phyloP scores from a whole-genome alignment of 2,113 vertebrate species.

The Hymenochirus boettgeri region DNA sequence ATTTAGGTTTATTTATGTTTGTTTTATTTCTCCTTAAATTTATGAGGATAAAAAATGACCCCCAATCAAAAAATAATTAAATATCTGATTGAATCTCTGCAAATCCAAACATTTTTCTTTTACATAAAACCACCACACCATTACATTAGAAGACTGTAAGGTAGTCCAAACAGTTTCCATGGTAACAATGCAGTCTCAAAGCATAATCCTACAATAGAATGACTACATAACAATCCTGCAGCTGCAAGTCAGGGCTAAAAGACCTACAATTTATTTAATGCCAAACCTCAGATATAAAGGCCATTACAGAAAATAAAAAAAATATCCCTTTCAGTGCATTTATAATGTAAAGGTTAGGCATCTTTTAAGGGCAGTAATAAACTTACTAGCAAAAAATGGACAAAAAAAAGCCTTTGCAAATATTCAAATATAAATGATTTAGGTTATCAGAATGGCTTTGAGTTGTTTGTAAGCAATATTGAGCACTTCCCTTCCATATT shows the following conservation, averaged over 20 bases:
- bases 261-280: neutral
- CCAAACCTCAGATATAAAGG: neutral
- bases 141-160: neutral
- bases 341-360: neutral
- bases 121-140: neutral
- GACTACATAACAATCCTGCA: constrained; percentile 2
- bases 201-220: constrained; percentile 10
- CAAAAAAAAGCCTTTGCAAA: neutral
- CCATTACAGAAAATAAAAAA: neutral
- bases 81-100: neutral
- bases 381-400: no score
- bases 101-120: neutral
- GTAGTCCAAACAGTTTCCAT: constrained; percentile 25
- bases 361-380: no score
- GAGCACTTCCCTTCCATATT: constrained; percentile 31
- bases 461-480: constrained; percentile 24
- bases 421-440: neutral
- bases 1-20: no score
- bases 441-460: neutral
- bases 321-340: neutral
- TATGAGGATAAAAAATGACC: neutral
- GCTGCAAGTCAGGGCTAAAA: constrained; percentile 11
- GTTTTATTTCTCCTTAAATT: neutral
- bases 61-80: neutral
- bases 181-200: constrained; percentile 28